Conservation (phyloP, 2,888 invertebrate species). For the Sipunculus nudus region DNA sequence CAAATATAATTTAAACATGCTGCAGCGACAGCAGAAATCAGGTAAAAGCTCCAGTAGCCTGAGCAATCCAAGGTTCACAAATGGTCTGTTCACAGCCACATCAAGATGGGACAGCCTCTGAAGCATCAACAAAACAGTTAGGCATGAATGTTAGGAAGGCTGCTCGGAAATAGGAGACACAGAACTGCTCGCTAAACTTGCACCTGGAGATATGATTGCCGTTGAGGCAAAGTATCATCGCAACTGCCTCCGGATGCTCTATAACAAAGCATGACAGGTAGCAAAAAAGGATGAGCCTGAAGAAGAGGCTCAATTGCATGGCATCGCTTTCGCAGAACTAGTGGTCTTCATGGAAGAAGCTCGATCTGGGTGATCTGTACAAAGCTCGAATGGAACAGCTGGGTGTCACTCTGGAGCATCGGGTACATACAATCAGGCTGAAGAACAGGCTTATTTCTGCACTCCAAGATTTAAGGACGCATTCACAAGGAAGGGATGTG, state of each 20-base stretch:
- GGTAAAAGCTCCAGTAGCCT: no score
- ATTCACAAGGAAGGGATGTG: background rate
- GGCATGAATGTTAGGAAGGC: background rate
- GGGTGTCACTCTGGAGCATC: background rate
- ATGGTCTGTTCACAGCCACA: background rate
- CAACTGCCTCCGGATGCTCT: conserved; percentile 4
- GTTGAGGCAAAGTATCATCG: no score
- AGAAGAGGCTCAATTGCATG: no score
- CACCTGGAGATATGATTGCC: background rate
- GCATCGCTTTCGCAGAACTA: no score
- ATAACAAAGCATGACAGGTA: no score
- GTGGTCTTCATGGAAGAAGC: no score
- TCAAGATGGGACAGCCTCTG: background rate
- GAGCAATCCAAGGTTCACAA: background rate
- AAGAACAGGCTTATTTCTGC: background rate
- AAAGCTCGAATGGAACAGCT: background rate
- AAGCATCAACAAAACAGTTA: background rate
- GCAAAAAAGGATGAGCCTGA: background rate
- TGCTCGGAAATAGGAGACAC: background rate
- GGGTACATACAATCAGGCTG: background rate
- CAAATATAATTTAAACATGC: no score
- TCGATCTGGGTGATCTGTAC: background rate
- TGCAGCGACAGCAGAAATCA: no score
- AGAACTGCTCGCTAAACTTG: background rate
- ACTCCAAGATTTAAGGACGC: background rate